phyloP scores from a whole-genome alignment of 2,888 invertebrate species.

The Aleiodes leptofemur region DNA sequence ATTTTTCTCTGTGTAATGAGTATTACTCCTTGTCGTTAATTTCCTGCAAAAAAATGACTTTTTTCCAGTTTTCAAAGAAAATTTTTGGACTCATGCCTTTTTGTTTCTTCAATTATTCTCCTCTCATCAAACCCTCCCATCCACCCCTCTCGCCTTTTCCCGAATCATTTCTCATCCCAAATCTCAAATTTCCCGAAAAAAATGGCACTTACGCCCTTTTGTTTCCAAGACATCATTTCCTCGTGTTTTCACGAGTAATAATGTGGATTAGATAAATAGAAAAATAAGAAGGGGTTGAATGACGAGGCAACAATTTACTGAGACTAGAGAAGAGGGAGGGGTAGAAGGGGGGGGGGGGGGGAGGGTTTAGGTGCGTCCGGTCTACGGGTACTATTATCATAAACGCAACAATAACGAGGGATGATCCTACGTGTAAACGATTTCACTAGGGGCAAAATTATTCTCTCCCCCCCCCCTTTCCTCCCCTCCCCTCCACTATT shows the following conservation, averaged over 20 bases:
- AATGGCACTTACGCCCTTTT: too few species aligned
- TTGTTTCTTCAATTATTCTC: too few species aligned
- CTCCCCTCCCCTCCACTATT: slow-evolving; percentile 16
- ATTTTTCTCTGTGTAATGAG: too few species aligned
- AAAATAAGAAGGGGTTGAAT: slow-evolving; percentile 18
- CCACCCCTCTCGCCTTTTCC: too few species aligned
- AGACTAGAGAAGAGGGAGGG: background rate
- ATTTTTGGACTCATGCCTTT: too few species aligned
- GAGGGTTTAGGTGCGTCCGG: slow-evolving; percentile 21
- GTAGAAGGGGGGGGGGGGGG: too few species aligned
- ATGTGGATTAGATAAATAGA: background rate
- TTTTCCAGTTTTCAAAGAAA: too few species aligned
- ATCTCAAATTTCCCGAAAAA: too few species aligned
- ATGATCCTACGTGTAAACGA: slow-evolving; percentile 75
- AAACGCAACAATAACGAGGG: slow-evolving; percentile 75
- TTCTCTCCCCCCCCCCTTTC: slow-evolving; percentile 35
- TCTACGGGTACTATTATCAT: slow-evolving; percentile 69
- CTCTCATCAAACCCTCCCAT: too few species aligned
- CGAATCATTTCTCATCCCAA: too few species aligned
- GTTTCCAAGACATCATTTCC: background rate
- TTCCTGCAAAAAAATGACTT: too few species aligned
- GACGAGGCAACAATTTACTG: slow-evolving; percentile 30
- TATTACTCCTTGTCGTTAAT: too few species aligned
- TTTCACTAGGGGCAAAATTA: slow-evolving; percentile 56
- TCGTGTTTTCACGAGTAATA: background rate